These are phyloP conservation scores for Abscondita cerata DNA, from an alignment of 2,888 invertebrate species.

Conservation along the genomic window DNA sequence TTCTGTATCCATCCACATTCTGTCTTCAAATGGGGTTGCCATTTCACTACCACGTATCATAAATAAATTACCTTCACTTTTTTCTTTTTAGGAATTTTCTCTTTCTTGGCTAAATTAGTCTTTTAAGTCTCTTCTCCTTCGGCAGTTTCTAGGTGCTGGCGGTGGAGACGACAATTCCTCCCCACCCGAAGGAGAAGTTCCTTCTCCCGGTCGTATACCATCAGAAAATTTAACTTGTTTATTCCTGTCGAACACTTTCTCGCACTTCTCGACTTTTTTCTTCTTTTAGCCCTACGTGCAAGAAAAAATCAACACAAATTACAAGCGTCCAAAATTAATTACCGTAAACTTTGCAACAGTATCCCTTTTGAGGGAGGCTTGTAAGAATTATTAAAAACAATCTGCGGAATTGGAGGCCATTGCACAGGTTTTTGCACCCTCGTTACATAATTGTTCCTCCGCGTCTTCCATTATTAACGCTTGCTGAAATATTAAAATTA, in stretches of 20 bases:
- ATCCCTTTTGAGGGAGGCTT: slow-evolving; percentile 65
- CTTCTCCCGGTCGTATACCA: slow-evolving; percentile 66
- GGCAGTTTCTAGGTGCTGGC: slow-evolving; percentile 60
- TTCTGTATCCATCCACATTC: too few relatives aligned
- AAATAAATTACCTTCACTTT: slow-evolving; percentile 61
- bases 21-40: too few relatives aligned
- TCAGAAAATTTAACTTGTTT: slow-evolving; percentile 68
- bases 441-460: slow-evolving; percentile 36
- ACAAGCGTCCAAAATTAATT: neutral
- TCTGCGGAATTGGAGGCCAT: slow-evolving; percentile 52
- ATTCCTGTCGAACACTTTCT: slow-evolving; percentile 37
- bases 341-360: slow-evolving; percentile 60
- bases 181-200: slow-evolving; percentile 65
- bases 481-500: slow-evolving; percentile 36
- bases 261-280: too few relatives aligned
- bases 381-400: slow-evolving; percentile 47
- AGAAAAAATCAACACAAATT: neutral
- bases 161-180: slow-evolving; percentile 69
- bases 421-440: slow-evolving; percentile 41
- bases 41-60: neutral
- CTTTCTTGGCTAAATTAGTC: slow-evolving; percentile 61
- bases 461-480: slow-evolving; percentile 42
- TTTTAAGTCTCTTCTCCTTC: slow-evolving; percentile 63
- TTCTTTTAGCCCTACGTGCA: slow-evolving; percentile 22
- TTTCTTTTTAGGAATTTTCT: slow-evolving; percentile 61